Evolutionary conservation across 2,888 invertebrate genomes (phyloP), one percentile per base, ranked within the genome.

Genomic region (Microplitis manilae): DNA sequence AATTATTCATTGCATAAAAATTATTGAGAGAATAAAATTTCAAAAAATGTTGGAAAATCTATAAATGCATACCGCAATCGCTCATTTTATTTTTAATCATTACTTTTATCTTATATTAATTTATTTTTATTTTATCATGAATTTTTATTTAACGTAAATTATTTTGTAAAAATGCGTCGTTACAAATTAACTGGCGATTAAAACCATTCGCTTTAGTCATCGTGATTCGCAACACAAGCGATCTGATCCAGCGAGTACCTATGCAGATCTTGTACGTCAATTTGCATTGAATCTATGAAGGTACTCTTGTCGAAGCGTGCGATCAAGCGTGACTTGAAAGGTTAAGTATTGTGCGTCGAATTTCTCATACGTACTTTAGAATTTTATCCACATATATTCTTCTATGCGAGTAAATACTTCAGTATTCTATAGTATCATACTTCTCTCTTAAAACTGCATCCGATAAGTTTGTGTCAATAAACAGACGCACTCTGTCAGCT

Each of bases 311-410:
- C 59, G 75, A 65, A 64, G 65, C 65, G 59, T 61, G 70, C 75
- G 60, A 70, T 30, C 41, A 69, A 59, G 65, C 75, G 70, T 70
- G 75, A 76, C 75, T 76, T 39, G 75, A 38, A 64, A 62, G 70
- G 69, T 69, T 62, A 75, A 62, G 69, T 17, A 69, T 8, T 5
- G 38, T 73, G 72, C 40, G 39, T 67, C 17, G 15, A 65, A 65
- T 41, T 64, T 30, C 5, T 40, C 61, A 62, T 15, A 39, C 64
- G 39, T 62, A 15, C 64, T 64, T 40, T 30, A 13, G 30, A 60
- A 71, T 61, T 61, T 61, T 40, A 7, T 40, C 13, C 13, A 50
- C 20, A 70, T 64, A 70, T 7, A 76, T 75, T 64, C 64, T n/a
- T 40, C 20, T 68, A 40, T 61, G 13, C 75, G 40, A 61, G 41